These are phyloP conservation scores for Columbina picui DNA, from an alignment of 2,113 vertebrate species.

Conservation along the genomic window DNA sequence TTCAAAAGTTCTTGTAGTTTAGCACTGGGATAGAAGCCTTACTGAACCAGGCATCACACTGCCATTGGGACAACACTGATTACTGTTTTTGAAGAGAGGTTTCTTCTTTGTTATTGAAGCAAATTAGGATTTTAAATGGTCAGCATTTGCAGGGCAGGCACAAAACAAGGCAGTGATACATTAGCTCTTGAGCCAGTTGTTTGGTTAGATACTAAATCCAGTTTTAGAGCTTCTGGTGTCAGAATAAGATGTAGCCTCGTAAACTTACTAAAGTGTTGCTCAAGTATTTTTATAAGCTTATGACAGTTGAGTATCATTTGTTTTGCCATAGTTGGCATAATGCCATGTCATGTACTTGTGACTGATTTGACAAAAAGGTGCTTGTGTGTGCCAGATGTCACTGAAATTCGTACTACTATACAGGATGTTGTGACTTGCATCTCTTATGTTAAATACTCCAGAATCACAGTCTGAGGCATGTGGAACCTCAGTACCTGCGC, in stretches of 20 bases:
- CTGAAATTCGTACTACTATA: not conserved
- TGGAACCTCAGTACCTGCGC: not conserved
- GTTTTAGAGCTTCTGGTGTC: not conserved
- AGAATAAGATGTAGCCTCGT: not conserved
- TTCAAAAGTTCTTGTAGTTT: not conserved
- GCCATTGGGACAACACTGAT: fast-evolving
- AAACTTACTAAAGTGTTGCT: not conserved
- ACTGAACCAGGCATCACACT: not conserved
- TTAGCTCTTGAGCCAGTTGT: not conserved
- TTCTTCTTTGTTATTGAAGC: not conserved
- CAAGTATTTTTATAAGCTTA: not conserved
- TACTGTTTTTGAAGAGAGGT: not conserved
- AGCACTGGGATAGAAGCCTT: not conserved
- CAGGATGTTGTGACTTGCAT: not conserved
- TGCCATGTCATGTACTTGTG: not conserved
- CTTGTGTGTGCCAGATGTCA: not conserved
- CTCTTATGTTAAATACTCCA: not conserved
- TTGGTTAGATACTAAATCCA: not conserved
- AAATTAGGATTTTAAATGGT: not conserved
- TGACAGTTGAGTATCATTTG: not conserved
- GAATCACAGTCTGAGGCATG: not conserved
- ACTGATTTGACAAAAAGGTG: not conserved
- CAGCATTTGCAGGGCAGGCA: not conserved
- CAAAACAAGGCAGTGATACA: not conserved
- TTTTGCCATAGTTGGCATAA: not conserved